Evolutionary conservation across 2,113 vertebrate genomes (phyloP), one percentile per base, ranked within the genome.

Genomic region (Mobula birostris): DNA sequence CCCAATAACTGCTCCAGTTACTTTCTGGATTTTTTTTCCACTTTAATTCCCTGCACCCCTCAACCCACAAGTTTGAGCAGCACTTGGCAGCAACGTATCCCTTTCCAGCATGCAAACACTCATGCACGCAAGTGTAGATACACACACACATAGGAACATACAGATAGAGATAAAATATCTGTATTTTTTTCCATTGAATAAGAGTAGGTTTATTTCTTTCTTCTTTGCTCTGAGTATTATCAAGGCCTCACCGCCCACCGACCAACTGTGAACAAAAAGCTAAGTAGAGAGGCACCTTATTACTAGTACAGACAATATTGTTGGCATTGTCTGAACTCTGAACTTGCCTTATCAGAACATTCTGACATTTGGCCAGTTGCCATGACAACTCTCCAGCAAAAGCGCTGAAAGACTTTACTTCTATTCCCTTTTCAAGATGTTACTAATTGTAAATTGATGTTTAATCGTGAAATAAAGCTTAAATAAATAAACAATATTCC

Each of bases 371-470:
- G 61, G 66, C 85, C 14, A 32, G 85, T 90, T 90, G 85, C 61
- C 85, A 90, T 66, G n/a, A 90, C 85, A 68, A 90, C 29, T 32
- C 29, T 6, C 85, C 29, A 4, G 58, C 7, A 32, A 2, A 32
- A 17, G 29, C 58, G 7, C 19, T 36, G 61, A 29, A 66, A 32
- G 85, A 79, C 14, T 32, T 90, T 90, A 11, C 29, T 32, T 8
- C 85, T 63, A 32, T 90, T 90, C 63, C 29, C 61, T 29, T 90
- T 90, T 68, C 61, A 7, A 7, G 32, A n/a, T 19, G 40, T 61
- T 90, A 66, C 32, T 19, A 17, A 88, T 90, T n/a, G 63, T 90
- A 90, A 90, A 66, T 90, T 90, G 63, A 90, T 12, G 63, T 32
- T 85, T 66, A 66, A 66, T 66, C 7, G 85, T 8, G 29, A 12